A percentile compares a stretch with the other conserved stretches of the same genome.
phyloP scores from a whole-genome alignment of 2,888 invertebrate genomes.

The Pogonocherus hispidulus region DNA sequence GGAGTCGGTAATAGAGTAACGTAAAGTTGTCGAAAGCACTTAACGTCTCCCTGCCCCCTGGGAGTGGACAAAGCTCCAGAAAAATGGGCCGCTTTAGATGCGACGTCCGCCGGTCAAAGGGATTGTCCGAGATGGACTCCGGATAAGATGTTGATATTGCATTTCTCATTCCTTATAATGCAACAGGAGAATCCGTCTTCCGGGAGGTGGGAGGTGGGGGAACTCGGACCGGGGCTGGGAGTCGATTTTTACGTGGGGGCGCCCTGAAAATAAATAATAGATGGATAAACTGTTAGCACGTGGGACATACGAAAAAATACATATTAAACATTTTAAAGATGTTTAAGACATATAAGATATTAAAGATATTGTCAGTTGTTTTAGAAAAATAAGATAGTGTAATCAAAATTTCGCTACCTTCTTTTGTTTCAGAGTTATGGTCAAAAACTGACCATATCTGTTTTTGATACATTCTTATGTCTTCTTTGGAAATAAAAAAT shows the following conservation, averaged over 20 bases:
- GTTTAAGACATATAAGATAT: too few relatives aligned
- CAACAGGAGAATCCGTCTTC: conserved; percentile 65
- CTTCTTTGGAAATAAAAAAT: too few relatives aligned
- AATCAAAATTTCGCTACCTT: too few relatives aligned
- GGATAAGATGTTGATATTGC: conserved; percentile 68
- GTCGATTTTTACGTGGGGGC: background rate
- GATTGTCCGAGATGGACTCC: conserved; percentile 63
- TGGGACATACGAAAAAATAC: too few relatives aligned
- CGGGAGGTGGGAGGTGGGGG: background rate
- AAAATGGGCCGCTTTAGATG: conserved; percentile 65
- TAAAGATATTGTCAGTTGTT: too few relatives aligned
- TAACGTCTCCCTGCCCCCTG: conserved; percentile 57
- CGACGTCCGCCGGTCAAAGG: conserved; percentile 65
- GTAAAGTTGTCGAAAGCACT: conserved; percentile 63
- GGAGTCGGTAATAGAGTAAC: conserved; percentile 59
- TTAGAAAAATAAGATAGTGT: too few relatives aligned
- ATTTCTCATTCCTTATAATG: conserved; percentile 71
- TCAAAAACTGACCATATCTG: too few relatives aligned
- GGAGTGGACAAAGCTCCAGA: conserved; percentile 61
- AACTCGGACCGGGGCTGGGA: background rate
- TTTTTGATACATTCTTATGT: too few relatives aligned
- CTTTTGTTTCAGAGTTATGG: too few relatives aligned
- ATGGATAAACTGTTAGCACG: too few relatives aligned
- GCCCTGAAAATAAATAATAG: too few relatives aligned
- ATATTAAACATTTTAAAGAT: too few relatives aligned